These are phyloP conservation scores for Epinotia demarniana DNA, from an alignment of 2,888 invertebrate genomes.

Conservation along the genomic window DNA sequence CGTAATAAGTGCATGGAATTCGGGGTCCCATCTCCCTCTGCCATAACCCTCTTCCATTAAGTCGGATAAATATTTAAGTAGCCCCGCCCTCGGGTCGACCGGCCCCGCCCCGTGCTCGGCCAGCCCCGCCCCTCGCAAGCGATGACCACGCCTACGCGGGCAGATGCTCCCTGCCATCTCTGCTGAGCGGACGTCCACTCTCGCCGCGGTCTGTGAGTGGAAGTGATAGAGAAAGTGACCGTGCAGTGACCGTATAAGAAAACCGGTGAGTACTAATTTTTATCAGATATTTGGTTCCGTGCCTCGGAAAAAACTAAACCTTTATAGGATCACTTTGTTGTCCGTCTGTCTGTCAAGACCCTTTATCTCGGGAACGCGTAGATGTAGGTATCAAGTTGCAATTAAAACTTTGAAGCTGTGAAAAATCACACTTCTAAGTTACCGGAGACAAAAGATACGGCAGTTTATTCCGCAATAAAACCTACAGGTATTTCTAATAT, in stretches of 20 bases:
- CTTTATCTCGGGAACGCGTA: too few relatives aligned
- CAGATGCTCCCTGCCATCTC: conserved; percentile 7
- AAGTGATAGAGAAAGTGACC: background rate
- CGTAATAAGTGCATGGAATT: background rate
- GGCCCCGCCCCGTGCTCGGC: background rate
- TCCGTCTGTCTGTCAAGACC: too few relatives aligned
- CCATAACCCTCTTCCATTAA: conserved; percentile 25
- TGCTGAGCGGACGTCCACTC: conserved; percentile 9
- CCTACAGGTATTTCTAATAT: too few relatives aligned
- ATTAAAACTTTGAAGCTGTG: too few relatives aligned
- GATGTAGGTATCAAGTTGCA: too few relatives aligned
- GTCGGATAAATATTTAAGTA: conserved; percentile 24
- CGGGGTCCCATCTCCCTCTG: conserved; percentile 1
- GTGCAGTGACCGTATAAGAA: background rate
- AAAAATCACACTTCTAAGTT: too few relatives aligned
- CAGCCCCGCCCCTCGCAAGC: background rate
- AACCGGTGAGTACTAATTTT: background rate
- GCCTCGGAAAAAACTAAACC: too few relatives aligned
- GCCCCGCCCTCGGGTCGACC: conserved; percentile 1
- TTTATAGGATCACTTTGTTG: too few relatives aligned
- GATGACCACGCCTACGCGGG: conserved; percentile 2
- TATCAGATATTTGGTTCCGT: too few relatives aligned
- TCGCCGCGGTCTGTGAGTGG: background rate
- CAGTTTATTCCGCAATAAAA: too few relatives aligned
- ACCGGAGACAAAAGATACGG: too few relatives aligned